Evolutionary conservation across 2,113 vertebrate species (phyloP), one percentile per base, ranked within the genome.

Genomic region (Mormoops blainvillei): DNA sequence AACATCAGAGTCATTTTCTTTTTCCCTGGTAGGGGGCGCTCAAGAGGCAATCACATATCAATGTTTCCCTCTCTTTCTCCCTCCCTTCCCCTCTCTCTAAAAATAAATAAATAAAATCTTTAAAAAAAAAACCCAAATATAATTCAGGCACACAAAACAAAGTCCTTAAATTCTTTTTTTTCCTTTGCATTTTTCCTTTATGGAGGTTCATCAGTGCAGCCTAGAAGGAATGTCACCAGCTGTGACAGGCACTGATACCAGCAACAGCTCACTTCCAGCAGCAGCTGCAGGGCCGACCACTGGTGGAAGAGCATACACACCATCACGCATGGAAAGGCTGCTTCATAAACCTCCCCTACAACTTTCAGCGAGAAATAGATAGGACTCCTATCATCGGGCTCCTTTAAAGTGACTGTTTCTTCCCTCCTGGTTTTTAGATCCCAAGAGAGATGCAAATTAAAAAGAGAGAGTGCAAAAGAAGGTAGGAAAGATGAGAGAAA

Each of bases 171-270:
- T 78, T 94, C 38, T 96, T 91, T 89, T 61, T 26, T 22, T 65
- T 24, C 50, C 83, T 89, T 36, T 80, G 58, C 91, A 15, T 87
- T 91, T 50, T 93, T 6, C 4, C 77, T 95, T 97, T 70, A 45
- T 0, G 45, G 81, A 33, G 2, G 0, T 8, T 95, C 28, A 52
- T 38, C 87, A 48, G n/a, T n/a, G 41, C 18, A 61, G 89, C 73
- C 94, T 81, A 56, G 45, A 54, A 56, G 94, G 93, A 97, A 94
- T 93, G 50, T 50, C 54, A 80, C 33, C 86, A 70, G n/a, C 63
- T 77, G 38, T 0, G 50, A 82, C 5, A 91, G 24, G 28, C 3
- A 94, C 73, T 93, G 73, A 71, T 74, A 94, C 87, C n/a, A 92
- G 4, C 43, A 48, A 10, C 67, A 50, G 36, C 9, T 50, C 43